Conservation (phyloP, 2,797 vertebrate species). For the Botia almorhae region DNA sequence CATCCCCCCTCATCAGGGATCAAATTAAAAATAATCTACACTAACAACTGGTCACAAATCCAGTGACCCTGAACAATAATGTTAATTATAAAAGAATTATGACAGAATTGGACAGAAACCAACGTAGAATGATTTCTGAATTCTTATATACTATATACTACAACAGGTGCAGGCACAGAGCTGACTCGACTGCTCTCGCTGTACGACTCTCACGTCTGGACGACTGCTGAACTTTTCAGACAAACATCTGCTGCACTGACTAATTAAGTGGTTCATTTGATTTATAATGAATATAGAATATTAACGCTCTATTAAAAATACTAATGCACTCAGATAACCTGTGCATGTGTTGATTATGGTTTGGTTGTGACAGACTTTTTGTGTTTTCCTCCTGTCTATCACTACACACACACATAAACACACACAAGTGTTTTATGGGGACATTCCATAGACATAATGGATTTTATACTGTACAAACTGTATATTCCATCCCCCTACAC, state of each 20-base stretch:
- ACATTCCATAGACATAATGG: no score
- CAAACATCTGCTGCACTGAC: conserved; percentile 8
- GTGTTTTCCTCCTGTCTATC: not conserved
- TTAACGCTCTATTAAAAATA: conserved; percentile 3
- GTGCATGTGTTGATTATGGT: not conserved
- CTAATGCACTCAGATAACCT: conserved; percentile 12
- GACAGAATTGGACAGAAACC: no score
- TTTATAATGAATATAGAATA: not conserved
- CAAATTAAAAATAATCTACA: no score
- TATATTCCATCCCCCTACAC: no score
- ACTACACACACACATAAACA: not conserved
- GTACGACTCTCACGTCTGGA: not conserved
- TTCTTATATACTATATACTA: no score
- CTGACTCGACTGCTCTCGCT: not conserved
- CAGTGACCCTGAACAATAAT: no score
- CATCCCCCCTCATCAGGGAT: no score
- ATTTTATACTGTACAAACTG: no score
- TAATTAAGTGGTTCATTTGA: not conserved
- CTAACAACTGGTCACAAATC: no score
- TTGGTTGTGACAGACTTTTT: not conserved
- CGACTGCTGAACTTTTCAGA: not conserved
- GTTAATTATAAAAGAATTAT: no score
- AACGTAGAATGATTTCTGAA: no score
- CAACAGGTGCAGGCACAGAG: not conserved
- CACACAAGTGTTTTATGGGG: not conserved